Percentiles rank a stretch among this genome's conserved stretches.
Evolutionary conservation across 2,113 vertebrate genomes (phyloP).

Genomic region (Rynchops niger): DNA sequence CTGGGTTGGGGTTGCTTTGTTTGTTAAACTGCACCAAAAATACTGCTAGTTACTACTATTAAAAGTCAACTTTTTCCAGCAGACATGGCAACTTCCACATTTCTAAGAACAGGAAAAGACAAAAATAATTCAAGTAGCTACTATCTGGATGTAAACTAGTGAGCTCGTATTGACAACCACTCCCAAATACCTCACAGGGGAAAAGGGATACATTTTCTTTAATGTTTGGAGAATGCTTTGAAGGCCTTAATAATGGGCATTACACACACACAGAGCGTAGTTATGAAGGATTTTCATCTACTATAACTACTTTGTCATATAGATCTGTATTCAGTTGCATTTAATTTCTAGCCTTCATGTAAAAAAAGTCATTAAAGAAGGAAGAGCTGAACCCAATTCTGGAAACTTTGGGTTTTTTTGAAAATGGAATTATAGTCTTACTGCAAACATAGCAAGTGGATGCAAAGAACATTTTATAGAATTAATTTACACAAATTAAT

Average conservation of each 20-base stretch:
- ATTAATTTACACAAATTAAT: no score
- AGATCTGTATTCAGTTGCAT: not conserved
- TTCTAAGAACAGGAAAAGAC: not conserved
- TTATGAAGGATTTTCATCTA: not conserved
- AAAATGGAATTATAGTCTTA: not conserved
- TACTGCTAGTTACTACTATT: not conserved
- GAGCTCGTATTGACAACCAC: not conserved
- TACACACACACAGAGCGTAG: fast-evolving
- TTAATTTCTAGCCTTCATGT: not conserved
- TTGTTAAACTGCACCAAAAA: not conserved
- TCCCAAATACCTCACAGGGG: not conserved
- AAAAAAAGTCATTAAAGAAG: not conserved
- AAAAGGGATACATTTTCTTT: not conserved
- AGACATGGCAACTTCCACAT: not conserved
- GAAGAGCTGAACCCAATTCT: not conserved
- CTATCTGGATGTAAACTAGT: not conserved
- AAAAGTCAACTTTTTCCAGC: not conserved
- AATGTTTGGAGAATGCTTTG: not conserved
- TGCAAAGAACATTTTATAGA: not conserved
- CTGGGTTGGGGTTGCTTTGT: not conserved
- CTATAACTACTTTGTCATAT: not conserved
- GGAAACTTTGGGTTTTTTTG: not conserved
- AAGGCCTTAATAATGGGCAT: not conserved
- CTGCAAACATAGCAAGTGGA: not conserved
- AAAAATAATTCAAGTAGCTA: not conserved